These are phyloP conservation scores for Aphelenchoides avenae DNA, from an alignment of 1,140 invertebrate genomes.

Conservation along the genomic window DNA sequence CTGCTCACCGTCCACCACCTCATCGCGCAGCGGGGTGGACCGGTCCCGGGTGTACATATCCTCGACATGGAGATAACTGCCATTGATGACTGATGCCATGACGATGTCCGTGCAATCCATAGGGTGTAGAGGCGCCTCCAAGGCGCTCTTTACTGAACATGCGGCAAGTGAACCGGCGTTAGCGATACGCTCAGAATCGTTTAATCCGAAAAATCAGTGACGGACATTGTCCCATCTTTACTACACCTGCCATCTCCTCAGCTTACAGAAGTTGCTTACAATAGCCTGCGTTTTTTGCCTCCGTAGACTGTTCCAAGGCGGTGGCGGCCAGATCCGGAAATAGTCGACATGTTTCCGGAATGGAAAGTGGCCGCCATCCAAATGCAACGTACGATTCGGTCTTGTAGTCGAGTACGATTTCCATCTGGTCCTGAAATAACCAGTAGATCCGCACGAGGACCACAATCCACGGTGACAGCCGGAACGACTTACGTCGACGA, in stretches of 20 bases:
- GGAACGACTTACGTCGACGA: slow-evolving; percentile 37
- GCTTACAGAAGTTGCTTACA: neutral
- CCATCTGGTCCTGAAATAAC: slow-evolving; percentile 27
- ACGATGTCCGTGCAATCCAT: slow-evolving; percentile 45
- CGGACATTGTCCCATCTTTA: slow-evolving; percentile 18
- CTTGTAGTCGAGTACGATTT: slow-evolving; percentile 41
- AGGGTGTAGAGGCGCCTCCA: slow-evolving; percentile 36
- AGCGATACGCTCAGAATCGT: slow-evolving; percentile 11
- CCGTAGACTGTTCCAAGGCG: neutral
- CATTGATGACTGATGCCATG: slow-evolving; percentile 36
- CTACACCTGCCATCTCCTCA: slow-evolving; percentile 10
- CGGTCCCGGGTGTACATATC: slow-evolving; percentile 48
- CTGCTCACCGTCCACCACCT: slow-evolving; percentile 39
- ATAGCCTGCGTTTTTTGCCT: slow-evolving; percentile 10
- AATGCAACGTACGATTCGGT: slow-evolving; percentile 30
- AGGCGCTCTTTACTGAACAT: slow-evolving; percentile 31
- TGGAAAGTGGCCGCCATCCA: slow-evolving; percentile 40
- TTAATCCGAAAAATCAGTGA: slow-evolving; percentile 19
- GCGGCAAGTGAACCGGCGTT: no score
- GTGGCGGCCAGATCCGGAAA: slow-evolving; percentile 38
- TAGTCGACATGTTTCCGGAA: slow-evolving; percentile 35
- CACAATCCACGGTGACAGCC: no score
- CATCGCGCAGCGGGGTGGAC: slow-evolving; percentile 38
- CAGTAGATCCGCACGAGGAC: neutral
- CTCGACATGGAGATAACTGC: slow-evolving; percentile 38